These are phyloP conservation scores for Salpingus planirostris DNA, from an alignment of 2,888 invertebrate species.

Conservation along the genomic window DNA sequence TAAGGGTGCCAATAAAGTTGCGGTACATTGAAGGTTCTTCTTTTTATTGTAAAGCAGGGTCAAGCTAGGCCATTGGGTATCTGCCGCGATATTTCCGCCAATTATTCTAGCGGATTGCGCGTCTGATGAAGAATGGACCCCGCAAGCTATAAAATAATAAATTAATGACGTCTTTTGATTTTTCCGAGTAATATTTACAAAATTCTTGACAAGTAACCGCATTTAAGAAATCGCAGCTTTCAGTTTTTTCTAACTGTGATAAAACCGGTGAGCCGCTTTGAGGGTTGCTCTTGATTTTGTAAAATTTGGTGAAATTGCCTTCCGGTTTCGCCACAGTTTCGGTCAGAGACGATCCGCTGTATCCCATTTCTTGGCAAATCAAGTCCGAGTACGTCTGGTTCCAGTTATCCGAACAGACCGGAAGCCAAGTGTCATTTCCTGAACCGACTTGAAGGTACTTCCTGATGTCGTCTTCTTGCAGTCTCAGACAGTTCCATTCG, in stretches of 20 bases:
- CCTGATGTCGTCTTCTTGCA: constrained; percentile 12
- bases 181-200: too few species aligned
- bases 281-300: too few species aligned
- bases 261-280: too few species aligned
- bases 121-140: constrained; percentile 34
- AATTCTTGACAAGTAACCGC: constrained; percentile 50
- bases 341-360: constrained; percentile 37
- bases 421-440: constrained; percentile 34
- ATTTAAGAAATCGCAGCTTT: constrained; percentile 36
- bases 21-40: constrained; percentile 42
- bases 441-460: constrained; percentile 18
- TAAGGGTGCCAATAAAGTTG: constrained; percentile 42
- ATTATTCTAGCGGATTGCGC: constrained; percentile 41
- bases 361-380: constrained; percentile 49
- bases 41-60: constrained; percentile 44
- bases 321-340: constrained; percentile 23
- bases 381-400: constrained; percentile 45
- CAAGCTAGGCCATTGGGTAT: constrained; percentile 51
- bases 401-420: constrained; percentile 50
- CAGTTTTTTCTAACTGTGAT: constrained; percentile 40
- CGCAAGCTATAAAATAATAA: too few species aligned
- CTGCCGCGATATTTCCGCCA: constrained; percentile 43
- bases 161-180: too few species aligned
- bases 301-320: background rate
- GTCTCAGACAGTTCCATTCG: constrained; percentile 49